Conservation (phyloP, 2,888 invertebrate genomes). For the Bombyx huttoni region DNA sequence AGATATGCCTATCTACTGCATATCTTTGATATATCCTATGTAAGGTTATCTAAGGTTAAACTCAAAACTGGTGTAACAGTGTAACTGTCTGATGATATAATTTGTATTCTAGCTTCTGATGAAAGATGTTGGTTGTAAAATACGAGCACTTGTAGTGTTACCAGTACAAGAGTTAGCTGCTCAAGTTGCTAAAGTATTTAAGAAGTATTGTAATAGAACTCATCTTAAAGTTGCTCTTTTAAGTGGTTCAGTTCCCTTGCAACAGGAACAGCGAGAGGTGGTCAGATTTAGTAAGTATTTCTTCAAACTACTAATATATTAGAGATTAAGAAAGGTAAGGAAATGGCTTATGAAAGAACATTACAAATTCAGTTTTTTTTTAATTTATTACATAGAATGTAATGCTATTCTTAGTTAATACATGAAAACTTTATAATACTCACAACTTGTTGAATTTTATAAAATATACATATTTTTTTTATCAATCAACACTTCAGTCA, state of each 20-base stretch:
- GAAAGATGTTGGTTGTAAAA: slow-evolving; percentile 73
- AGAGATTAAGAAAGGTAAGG: no score
- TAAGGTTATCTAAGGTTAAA: background rate
- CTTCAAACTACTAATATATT: background rate
- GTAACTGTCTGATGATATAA: background rate
- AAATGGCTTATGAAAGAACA: no score
- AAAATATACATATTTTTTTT: no score
- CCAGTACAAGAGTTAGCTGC: slow-evolving; percentile 93
- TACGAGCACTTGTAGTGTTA: slow-evolving; percentile 90
- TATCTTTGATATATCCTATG: background rate
- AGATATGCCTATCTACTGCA: no score
- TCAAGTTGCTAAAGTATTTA: slow-evolving; percentile 90
- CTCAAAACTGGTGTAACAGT: background rate
- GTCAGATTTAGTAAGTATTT: slow-evolving; percentile 55
- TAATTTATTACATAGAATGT: no score
- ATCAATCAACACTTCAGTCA: no score
- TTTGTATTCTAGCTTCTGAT: slow-evolving; percentile 66
- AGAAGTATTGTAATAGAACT: slow-evolving; percentile 77
- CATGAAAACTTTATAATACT: no score
- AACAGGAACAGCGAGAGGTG: slow-evolving; percentile 77
- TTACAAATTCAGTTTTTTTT: no score
- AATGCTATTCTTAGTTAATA: no score
- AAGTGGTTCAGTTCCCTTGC: slow-evolving; percentile 77
- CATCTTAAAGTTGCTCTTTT: slow-evolving; percentile 79
- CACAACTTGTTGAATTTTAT: no score